Evolutionary conservation across 2,113 vertebrate genomes (phyloP).

Genomic region (Carassius auratus): DNA sequence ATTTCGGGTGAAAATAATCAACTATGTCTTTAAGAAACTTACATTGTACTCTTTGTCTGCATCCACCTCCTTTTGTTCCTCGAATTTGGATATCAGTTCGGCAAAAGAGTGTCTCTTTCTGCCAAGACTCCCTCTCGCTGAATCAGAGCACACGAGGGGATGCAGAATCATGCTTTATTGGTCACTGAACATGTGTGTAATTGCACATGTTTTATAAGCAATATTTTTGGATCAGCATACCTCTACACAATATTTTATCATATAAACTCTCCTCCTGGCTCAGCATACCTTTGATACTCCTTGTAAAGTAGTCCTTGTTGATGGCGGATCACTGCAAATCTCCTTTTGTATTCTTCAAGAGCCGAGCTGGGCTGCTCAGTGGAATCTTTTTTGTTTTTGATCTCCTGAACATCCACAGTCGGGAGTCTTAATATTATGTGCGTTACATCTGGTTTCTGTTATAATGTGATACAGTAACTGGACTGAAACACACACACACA

Average conservation of each 20-base stretch:
- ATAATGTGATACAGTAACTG: background rate
- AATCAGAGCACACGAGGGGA: constrained; percentile 33
- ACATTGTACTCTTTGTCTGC: constrained; percentile 84
- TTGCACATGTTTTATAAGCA: background rate
- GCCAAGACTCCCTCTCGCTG: constrained; percentile 90
- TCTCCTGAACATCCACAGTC: constrained; percentile 75
- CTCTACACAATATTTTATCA: background rate
- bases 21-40: constrained; percentile 64
- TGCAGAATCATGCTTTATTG: background rate
- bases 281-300: constrained; percentile 86
- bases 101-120: constrained; percentile 78
- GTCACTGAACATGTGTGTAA: background rate
- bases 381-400: constrained; percentile 84
- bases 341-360: constrained; percentile 89
- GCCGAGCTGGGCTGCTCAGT: constrained; percentile 74
- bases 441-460: constrained; percentile 5
- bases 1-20: background rate
- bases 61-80: constrained; percentile 85
- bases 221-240: background rate
- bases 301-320: constrained; percentile 95
- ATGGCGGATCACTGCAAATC: constrained; percentile 89
- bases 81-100: constrained; percentile 82
- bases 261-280: background rate
- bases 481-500: background rate
- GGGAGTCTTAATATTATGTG: constrained; percentile 6